These are phyloP conservation scores for Rhopilema esculentum DNA, from an alignment of 30 jellyfish, hydroid and myxozoan genomes.

Conservation along the genomic window DNA sequence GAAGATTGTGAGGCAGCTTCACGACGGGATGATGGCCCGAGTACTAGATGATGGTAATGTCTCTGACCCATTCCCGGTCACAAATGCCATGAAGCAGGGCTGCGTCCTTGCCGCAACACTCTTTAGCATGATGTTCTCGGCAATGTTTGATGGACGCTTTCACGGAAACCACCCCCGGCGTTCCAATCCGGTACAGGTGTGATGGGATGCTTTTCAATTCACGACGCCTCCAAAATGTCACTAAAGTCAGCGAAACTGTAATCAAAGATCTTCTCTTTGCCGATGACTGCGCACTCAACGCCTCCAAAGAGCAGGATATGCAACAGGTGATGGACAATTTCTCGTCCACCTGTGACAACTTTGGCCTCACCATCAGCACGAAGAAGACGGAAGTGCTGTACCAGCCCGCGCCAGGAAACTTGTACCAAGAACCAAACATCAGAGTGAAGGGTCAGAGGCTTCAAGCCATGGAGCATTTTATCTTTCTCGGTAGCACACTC, in stretches of 20 bases:
- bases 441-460: not conserved
- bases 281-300: conserved; percentile 24
- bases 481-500: not conserved
- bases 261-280: conserved; percentile 13
- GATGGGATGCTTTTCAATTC: not conserved
- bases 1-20: not conserved
- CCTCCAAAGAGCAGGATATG: not conserved
- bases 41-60: not conserved
- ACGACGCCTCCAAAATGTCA: not conserved
- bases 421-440: not conserved
- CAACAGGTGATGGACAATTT: not conserved
- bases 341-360: not conserved
- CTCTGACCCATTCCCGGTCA: not conserved
- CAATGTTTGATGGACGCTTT: too few species aligned
- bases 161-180: too few species aligned
- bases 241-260: not conserved
- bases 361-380: conserved; percentile 19
- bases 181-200: not conserved
- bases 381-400: conserved; percentile 12
- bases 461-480: not conserved
- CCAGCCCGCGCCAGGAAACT: conserved; percentile 16
- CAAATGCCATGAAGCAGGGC: not conserved
- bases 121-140: too few species aligned
- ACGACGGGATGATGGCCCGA: too few species aligned
- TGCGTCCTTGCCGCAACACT: conserved; percentile 3